Base-by-base conservation (phyloP, 2,113 vertebrate species). In the Neolamprologus ventralis region DNA sequence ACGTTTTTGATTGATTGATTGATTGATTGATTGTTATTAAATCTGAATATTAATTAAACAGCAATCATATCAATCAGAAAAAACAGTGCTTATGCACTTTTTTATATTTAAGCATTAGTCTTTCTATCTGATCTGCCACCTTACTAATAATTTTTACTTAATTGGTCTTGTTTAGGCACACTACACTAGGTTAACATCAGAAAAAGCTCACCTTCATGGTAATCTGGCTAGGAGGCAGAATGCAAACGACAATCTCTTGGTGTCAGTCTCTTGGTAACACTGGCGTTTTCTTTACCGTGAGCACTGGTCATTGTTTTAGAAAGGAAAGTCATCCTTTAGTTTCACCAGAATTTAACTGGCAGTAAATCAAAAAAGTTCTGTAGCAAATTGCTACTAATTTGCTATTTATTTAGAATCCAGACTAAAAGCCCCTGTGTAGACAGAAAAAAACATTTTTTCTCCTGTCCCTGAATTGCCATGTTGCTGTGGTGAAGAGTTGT, bases 211-310 rank as follows among this genome's bases (percentile, higher is more conserved):
- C 73, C 4, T 78, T 49, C 23, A 11, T 31, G 7, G 10, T 19
- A 12, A 49, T 28, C 23, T 47, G 3, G 26, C 4, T 31, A 31
- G 23, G 26, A 51, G 45, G 45, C 7, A 78, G 42, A 78, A 49
- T 78, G 23, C 0, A 75, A 47, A 28, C 0, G 0, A 12, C 37
- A 45, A 28, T 75, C 23, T 75, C 16, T 11, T 75, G 14, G 1
- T 75, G 26, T 31, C 16, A 37, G 33, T 75, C 42, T 75, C 9
- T 19, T 4, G 1, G 42, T 75, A 31, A 19, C 42, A 31, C 71
- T 78, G 42, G 0, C 2, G 7, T 49, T 49, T 78, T 49, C 42
- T 31, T 31, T 28, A 19, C 26, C 2, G 0, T n/a, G 14, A n/a
- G 26, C 16, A 31, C 26, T 49, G 16, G 42, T 49, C 71, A 78